Base-by-base conservation (phyloP, 1,140 invertebrate genomes). In the Meloidogyne hapla region DNA sequence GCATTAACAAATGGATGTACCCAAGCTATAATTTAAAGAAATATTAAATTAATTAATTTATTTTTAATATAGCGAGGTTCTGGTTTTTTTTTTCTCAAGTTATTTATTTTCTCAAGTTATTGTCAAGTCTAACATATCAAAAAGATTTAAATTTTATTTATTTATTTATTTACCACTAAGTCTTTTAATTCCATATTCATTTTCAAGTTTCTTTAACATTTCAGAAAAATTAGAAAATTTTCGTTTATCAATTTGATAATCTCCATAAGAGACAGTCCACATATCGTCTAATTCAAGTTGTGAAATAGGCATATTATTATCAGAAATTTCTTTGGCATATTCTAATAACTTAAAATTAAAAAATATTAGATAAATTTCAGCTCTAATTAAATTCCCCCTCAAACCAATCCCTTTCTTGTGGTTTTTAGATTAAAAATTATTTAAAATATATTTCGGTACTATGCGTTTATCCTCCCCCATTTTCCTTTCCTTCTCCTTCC, bases 231-330 rank as follows among this genome's bases (percentile, higher is more conserved):
- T 40, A 33, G 65, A 38, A 42, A 74, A 42, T 45, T 65, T 74
- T 81, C 28, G 13, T n/a, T 28, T 80, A 62, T 74, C 28, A 38
- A 79, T 65, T 33, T 88, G 89, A 18, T 93, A 88, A 21, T 93
- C 92, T 3, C 94, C 94, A 82, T 95, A 96, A 82, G 93, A 93
- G 18, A 90, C 91, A 84, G 95, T 93, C 94, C 94, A 96, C 9
- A 92, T 90, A 84, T 96, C 94, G 83, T 96, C 94, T 65, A 96
- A 93, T 89, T 95, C 94, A 18, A 95, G 76, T 82, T 94, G 93
- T 70, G 93, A 92, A 84, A 91, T 79, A 42, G 91, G 89, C 80
- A 94, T 95, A 0, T 91, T 91, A 81, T 92, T 82, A 0, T 88
- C 83, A 0, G 89, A 77, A 68, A 96, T 94, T 81, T 92, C 89